These are phyloP conservation scores for Pseudochaenichthys georgianus DNA, from an alignment of 2,797 vertebrate species.

Conservation along the genomic window DNA sequence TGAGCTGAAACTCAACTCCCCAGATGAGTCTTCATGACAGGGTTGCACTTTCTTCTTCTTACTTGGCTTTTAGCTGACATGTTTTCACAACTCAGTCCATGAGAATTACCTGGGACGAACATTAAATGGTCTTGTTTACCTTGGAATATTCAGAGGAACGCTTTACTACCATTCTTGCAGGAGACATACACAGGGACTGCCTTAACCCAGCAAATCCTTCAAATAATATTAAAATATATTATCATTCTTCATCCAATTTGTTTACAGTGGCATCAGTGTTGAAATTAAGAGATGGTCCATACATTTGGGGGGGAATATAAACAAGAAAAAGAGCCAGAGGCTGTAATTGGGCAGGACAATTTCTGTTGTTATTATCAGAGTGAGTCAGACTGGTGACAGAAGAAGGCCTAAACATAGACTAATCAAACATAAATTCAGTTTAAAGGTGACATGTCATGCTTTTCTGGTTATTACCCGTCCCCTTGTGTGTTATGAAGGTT, in stretches of 20 bases:
- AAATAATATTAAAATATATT: slow-evolving; percentile 65
- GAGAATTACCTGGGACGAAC: slow-evolving; percentile 64
- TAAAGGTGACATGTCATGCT: neutral
- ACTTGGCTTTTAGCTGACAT: slow-evolving; percentile 24
- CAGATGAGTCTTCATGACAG: slow-evolving; percentile 19
- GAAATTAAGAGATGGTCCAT: slow-evolving; percentile 54
- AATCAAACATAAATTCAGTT: slow-evolving; percentile 4
- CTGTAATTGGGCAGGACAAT: slow-evolving; percentile 33
- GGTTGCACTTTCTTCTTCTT: slow-evolving; percentile 8
- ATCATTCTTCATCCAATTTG: slow-evolving; percentile 55
- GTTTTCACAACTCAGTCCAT: slow-evolving; percentile 42
- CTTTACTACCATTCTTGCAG: slow-evolving; percentile 64
- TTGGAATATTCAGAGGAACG: slow-evolving; percentile 61
- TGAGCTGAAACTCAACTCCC: neutral
- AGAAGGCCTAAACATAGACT: neutral
- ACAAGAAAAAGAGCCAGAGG: slow-evolving; percentile 30
- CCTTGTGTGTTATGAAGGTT: too few relatives aligned
- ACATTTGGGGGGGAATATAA: slow-evolving; percentile 54
- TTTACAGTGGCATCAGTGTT: slow-evolving; percentile 53
- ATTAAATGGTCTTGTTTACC: slow-evolving; percentile 63
- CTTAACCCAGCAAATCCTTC: slow-evolving; percentile 36
- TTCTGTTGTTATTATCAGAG: slow-evolving; percentile 23
- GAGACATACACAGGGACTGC: slow-evolving; percentile 39
- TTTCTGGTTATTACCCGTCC: too few relatives aligned
- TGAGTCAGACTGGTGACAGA: slow-evolving; percentile 8